phyloP scores from a whole-genome alignment of 2,797 vertebrate species.

The Schizothorax lantsangensis region DNA sequence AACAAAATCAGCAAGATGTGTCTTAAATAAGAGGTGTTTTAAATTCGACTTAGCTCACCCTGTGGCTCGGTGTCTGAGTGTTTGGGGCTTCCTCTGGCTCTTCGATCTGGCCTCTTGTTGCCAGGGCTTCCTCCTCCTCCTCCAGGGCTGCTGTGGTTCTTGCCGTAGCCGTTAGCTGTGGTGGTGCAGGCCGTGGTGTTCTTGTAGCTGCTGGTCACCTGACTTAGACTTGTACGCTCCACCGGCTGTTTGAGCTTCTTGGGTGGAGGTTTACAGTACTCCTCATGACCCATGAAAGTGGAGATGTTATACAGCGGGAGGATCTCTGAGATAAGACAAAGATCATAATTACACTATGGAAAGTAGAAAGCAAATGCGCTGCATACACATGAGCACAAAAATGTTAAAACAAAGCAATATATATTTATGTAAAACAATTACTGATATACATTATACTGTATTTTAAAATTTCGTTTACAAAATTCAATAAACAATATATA shows the following conservation, averaged over 20 bases:
- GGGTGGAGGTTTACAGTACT: constrained; percentile 86
- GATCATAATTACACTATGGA: neutral
- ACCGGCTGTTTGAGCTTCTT: constrained; percentile 86
- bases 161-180: constrained; percentile 82
- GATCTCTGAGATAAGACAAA: constrained; percentile 76
- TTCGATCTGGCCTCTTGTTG: constrained; percentile 58
- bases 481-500: neutral
- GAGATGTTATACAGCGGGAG: constrained; percentile 87
- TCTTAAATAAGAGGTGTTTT: neutral
- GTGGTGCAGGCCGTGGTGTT: constrained; percentile 74
- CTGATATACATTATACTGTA: no score
- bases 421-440: neutral
- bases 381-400: neutral
- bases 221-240: constrained; percentile 79
- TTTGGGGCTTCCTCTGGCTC: constrained; percentile 62
- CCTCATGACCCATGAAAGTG: constrained; percentile 84
- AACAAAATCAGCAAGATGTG: neutral
- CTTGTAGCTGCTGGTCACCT: constrained; percentile 84
- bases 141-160: constrained; percentile 72
- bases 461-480: neutral
- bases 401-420: neutral
- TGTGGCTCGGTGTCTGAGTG: constrained; percentile 56
- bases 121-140: constrained; percentile 58
- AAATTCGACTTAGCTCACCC: constrained; percentile 40
- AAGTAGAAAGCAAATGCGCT: neutral